phyloP scores from a whole-genome alignment of 2,888 invertebrate genomes.

The Brenthis ino region DNA sequence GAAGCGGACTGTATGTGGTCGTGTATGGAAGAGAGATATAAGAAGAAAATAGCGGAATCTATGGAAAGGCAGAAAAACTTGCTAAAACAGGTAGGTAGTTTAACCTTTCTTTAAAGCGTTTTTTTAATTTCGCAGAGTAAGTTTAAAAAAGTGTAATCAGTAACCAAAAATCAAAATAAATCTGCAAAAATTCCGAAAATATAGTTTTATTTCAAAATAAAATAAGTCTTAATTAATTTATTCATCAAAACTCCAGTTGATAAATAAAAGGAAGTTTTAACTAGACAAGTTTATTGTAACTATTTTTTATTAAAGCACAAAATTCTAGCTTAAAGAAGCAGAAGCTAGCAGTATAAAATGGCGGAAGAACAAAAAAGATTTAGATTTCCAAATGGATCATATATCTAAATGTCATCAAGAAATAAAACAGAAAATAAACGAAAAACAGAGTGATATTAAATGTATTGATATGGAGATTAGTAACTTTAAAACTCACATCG shows the following conservation, averaged over 20 bases:
- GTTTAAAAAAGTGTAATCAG: too few species aligned
- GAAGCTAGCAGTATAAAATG: constrained; percentile 61
- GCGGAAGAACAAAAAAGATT: constrained; percentile 65
- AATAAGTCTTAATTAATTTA: too few species aligned
- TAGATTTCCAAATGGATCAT: constrained; percentile 58
- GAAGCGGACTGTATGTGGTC: constrained; percentile 82
- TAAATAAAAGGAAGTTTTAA: too few species aligned
- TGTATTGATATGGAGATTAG: constrained; percentile 57
- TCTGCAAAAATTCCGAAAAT: not conserved
- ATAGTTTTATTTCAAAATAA: too few species aligned
- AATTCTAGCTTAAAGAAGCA: constrained; percentile 57
- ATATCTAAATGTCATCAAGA: constrained; percentile 56
- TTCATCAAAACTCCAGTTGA: too few species aligned
- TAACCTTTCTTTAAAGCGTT: not conserved
- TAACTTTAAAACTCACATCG: constrained; percentile 55
- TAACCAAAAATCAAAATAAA: not conserved
- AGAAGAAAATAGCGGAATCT: constrained; percentile 61
- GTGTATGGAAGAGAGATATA: constrained; percentile 76
- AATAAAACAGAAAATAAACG: constrained; percentile 54
- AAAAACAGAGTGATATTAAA: constrained; percentile 62
- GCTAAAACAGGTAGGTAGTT: constrained; percentile 52
- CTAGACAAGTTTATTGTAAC: too few species aligned
- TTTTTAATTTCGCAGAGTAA: too few species aligned
- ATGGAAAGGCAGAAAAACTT: constrained; percentile 56
- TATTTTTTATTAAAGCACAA: too few species aligned